These are phyloP conservation scores for Siniperca scherzeri DNA, from an alignment of 2,797 vertebrate genomes.

Conservation along the genomic window DNA sequence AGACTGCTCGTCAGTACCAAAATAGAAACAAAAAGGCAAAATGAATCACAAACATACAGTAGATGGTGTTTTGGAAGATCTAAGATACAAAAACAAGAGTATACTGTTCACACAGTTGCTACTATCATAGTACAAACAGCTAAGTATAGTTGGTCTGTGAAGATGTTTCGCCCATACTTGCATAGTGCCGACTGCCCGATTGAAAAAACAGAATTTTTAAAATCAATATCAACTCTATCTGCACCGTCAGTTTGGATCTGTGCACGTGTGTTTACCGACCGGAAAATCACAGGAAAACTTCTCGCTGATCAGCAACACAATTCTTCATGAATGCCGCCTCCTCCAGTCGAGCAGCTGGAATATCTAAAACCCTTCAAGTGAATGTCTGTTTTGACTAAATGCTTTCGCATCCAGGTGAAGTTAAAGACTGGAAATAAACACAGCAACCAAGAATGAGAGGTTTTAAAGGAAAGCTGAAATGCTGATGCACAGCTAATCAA, in stretches of 20 bases:
- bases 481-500: constrained; percentile 16
- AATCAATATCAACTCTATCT: constrained; percentile 27
- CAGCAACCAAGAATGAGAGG: neutral
- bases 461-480: constrained; percentile 41
- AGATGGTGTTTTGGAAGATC: constrained; percentile 77
- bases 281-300: constrained; percentile 37
- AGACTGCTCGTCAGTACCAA: constrained; percentile 49
- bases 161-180: constrained; percentile 69
- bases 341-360: constrained; percentile 45
- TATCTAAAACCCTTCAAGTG: constrained; percentile 43
- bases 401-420: constrained; percentile 22
- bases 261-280: constrained; percentile 19
- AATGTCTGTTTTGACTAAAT: constrained; percentile 12
- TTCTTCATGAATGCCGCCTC: constrained; percentile 66
- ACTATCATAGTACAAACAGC: constrained; percentile 72
- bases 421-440: neutral
- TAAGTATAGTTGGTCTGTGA: constrained; percentile 57
- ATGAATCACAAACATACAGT: constrained; percentile 60
- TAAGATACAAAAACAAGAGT: constrained; percentile 70
- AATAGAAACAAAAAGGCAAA: constrained; percentile 32
- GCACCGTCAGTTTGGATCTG: constrained; percentile 40
- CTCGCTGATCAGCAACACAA: constrained; percentile 29
- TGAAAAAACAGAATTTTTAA: constrained; percentile 39
- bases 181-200: constrained; percentile 72
- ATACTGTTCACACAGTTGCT: constrained; percentile 76